These are phyloP conservation scores for Catocala nupta DNA, from an alignment of 2,888 invertebrate genomes.

Conservation along the genomic window DNA sequence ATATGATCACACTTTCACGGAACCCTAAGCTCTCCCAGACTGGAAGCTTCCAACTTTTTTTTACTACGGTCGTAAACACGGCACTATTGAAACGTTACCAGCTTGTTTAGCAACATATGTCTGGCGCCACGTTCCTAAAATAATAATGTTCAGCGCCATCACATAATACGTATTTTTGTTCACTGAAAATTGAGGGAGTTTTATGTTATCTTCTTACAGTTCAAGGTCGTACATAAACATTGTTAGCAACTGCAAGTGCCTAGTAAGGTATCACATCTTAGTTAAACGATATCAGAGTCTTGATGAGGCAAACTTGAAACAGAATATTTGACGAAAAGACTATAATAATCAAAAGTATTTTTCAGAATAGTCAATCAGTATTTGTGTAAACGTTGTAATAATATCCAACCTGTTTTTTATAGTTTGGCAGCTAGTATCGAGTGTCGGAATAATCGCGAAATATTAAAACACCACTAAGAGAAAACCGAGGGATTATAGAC, in stretches of 20 bases:
- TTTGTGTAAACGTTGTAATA: no score
- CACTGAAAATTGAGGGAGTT: conserved; percentile 16
- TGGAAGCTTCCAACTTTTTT: conserved; percentile 45
- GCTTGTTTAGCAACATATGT: conserved; percentile 73
- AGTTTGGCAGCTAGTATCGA: no score
- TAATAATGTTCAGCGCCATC: conserved; percentile 65
- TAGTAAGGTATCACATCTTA: no score
- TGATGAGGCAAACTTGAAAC: no score
- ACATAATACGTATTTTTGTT: conserved; percentile 35
- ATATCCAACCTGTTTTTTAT: no score
- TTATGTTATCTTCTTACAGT: conserved; percentile 5
- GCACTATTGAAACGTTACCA: conserved; percentile 65
- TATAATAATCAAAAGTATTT: no score
- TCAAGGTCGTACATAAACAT: conserved; percentile 2
- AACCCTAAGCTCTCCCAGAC: conserved; percentile 40
- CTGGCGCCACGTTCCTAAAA: conserved; percentile 80
- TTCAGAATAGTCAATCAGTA: no score
- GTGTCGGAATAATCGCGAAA: no score
- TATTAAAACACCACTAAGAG: no score
- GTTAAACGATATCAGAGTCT: no score
- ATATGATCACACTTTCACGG: conserved; percentile 27
- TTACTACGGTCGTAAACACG: conserved; percentile 64
- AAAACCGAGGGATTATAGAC: no score
- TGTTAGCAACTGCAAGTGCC: not conserved
- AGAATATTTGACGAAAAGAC: no score